These are phyloP conservation scores for Epinephelus lanceolatus DNA, from an alignment of 2,113 vertebrate species.

Conservation along the genomic window DNA sequence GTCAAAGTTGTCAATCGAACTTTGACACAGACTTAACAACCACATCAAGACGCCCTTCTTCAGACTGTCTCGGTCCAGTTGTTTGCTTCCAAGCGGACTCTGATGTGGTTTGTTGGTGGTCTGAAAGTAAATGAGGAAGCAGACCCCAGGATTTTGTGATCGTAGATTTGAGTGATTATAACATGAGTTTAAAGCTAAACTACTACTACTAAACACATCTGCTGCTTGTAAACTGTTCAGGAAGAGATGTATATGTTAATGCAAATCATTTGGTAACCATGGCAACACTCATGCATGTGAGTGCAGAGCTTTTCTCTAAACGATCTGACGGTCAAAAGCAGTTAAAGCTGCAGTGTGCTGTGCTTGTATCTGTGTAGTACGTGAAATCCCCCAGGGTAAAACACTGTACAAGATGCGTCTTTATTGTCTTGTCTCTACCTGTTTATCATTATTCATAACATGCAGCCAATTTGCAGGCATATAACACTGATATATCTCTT, in stretches of 20 bases:
- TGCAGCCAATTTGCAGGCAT: neutral
- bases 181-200: neutral
- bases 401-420: neutral
- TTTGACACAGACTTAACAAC: neutral
- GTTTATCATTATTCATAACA: neutral
- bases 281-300: neutral
- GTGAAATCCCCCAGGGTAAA: neutral
- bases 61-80: too few species aligned
- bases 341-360: neutral
- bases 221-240: neutral
- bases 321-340: neutral
- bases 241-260: neutral
- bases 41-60: neutral
- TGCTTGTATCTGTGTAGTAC: neutral
- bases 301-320: neutral
- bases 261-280: conserved; percentile 2
- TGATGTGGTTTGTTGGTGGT: neutral
- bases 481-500: neutral
- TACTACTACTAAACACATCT: neutral
- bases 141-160: neutral
- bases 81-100: neutral
- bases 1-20: neutral
- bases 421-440: neutral
- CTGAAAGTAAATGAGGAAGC: neutral
- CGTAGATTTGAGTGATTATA: neutral